Conservation (phyloP, 1,140 invertebrate genomes). For the Pogonognathellus flavescens region DNA sequence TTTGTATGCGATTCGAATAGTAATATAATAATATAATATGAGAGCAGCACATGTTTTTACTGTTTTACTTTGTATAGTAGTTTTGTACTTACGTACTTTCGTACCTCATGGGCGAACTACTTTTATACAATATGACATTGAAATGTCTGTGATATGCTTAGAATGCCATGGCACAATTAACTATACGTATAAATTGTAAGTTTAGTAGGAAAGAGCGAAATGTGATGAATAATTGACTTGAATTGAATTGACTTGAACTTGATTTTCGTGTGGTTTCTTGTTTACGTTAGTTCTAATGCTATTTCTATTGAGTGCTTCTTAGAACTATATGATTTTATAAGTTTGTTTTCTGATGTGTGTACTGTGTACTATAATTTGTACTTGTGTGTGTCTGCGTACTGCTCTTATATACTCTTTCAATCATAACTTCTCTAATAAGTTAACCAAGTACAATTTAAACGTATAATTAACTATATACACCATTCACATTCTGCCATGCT, state of each 20-base stretch:
- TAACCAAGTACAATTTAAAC: no score
- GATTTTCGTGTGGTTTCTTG: slow-evolving; percentile 50
- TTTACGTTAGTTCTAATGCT: slow-evolving; percentile 1
- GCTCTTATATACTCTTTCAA: no score
- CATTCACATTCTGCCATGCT: no score
- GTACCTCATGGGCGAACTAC: neutral
- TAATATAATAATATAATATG: slow-evolving; percentile 30
- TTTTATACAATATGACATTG: slow-evolving; percentile 46
- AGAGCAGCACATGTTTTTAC: slow-evolving; percentile 16
- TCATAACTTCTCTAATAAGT: no score
- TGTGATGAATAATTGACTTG: slow-evolving; percentile 47
- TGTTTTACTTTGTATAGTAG: slow-evolving; percentile 10
- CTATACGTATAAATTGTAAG: slow-evolving; percentile 23
- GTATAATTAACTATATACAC: neutral
- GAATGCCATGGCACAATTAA: slow-evolving; percentile 11
- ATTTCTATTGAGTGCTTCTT: no score
- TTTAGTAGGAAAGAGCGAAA: slow-evolving; percentile 33
- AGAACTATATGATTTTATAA: no score
- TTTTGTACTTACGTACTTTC: neutral
- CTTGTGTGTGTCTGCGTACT: no score
- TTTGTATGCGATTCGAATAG: slow-evolving; percentile 27
- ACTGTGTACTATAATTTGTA: no score
- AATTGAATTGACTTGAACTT: slow-evolving; percentile 51
- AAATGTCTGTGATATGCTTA: slow-evolving; percentile 13
- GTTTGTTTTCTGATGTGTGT: no score